Evolutionary conservation across 2,113 vertebrate genomes (phyloP).

Genomic region (Camelus bactrianus): DNA sequence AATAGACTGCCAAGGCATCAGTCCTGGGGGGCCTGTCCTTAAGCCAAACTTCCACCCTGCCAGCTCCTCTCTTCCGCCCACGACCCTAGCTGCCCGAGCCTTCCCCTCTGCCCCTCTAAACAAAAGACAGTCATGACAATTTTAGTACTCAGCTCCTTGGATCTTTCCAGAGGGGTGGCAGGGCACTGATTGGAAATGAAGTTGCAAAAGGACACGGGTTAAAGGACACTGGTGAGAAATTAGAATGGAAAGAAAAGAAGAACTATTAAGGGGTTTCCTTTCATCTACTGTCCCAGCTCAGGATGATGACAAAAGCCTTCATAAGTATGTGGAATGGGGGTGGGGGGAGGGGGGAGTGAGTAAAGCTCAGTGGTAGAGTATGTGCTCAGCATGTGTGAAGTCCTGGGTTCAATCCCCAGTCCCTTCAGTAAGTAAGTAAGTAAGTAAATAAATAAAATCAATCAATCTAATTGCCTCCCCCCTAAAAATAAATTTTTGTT

Average conservation of each 20-base stretch:
- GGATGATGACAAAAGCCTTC: not conserved
- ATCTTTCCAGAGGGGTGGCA: not conserved
- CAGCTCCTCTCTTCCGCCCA: slow-evolving; percentile 20
- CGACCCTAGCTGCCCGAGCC: not conserved
- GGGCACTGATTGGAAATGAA: not conserved
- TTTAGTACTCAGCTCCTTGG: not conserved
- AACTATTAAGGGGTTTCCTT: not conserved
- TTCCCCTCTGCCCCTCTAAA: not conserved
- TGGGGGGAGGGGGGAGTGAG: no score
- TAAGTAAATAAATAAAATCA: no score
- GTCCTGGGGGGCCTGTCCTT: slow-evolving; percentile 58
- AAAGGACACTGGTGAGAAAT: not conserved
- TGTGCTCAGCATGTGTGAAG: no score
- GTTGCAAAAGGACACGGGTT: not conserved
- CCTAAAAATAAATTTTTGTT: no score
- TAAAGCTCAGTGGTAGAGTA: no score
- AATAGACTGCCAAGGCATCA: slow-evolving; percentile 58
- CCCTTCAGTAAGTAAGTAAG: no score
- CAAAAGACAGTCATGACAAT: not conserved
- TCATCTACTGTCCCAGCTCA: not conserved
- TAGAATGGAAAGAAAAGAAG: not conserved
- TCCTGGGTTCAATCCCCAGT: no score
- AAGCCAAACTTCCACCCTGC: slow-evolving; percentile 40
- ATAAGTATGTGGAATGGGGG: not conserved
- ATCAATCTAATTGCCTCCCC: no score